Conservation (phyloP, 2,797 vertebrate genomes). For the Smutsia gigantea region DNA sequence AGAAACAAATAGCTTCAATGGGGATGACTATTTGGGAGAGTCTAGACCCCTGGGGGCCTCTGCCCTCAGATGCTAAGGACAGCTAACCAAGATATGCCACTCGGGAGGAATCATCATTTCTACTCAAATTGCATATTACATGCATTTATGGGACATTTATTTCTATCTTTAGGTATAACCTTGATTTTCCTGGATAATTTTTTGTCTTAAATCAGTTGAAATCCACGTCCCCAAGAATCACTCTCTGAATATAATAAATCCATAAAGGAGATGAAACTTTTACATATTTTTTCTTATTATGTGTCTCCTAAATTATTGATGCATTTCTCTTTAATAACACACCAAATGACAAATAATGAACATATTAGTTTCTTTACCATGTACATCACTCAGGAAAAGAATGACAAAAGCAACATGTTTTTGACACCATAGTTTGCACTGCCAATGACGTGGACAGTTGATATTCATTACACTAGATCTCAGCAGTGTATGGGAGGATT, state of each 20-base stretch:
- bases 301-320: background rate
- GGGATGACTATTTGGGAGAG: background rate
- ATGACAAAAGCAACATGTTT: background rate
- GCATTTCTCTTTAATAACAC: background rate
- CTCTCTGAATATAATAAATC: background rate
- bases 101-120: background rate
- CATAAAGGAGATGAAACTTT: background rate
- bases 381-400: background rate
- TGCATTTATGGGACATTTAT: background rate
- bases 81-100: background rate
- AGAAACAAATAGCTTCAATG: background rate
- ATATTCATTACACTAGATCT: background rate
- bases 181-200: background rate
- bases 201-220: background rate
- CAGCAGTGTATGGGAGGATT: background rate
- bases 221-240: background rate
- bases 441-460: background rate
- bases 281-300: background rate
- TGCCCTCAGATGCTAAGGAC: background rate
- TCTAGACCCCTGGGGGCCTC: background rate
- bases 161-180: background rate
- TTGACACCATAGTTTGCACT: background rate
- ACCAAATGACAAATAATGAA: background rate
- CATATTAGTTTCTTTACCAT: background rate
- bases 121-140: background rate